Evolutionary conservation across 2,797 vertebrate genomes (phyloP).

Genomic region (Sarcoramphus papa): DNA sequence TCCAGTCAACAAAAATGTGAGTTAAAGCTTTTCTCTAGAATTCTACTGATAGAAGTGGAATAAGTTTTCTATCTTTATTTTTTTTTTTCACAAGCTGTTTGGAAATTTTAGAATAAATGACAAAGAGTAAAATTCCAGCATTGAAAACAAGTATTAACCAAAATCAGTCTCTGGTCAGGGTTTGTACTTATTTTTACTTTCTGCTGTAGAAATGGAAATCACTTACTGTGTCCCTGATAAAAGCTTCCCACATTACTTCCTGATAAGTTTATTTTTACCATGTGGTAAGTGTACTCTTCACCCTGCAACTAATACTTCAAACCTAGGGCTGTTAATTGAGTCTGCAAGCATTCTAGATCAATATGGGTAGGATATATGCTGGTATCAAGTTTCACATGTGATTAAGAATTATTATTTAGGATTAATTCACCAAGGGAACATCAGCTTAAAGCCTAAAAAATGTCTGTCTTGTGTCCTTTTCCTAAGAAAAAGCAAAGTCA

Average conservation of each 20-base stretch:
- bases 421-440: slow-evolving; percentile 23
- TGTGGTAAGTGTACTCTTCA: neutral
- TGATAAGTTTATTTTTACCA: slow-evolving; percentile 5
- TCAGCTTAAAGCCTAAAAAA: slow-evolving; percentile 9
- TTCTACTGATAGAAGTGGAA: neutral
- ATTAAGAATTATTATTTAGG: slow-evolving; percentile 30
- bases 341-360: neutral
- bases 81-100: neutral
- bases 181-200: neutral
- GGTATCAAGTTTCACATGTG: slow-evolving; percentile 3
- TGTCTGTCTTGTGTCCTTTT: neutral
- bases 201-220: neutral
- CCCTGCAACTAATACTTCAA: slow-evolving; percentile 22
- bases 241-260: slow-evolving; percentile 2
- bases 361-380: neutral
- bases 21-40: neutral
- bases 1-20: neutral
- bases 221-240: neutral
- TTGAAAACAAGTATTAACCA: neutral
- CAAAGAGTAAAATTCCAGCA: neutral
- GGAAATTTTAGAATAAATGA: neutral
- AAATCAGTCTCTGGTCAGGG: neutral
- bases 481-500: neutral
- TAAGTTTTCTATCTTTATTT: neutral
- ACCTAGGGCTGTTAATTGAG: neutral